Conservation (phyloP, 1,140 invertebrate genomes). For the Bombus waltoni region DNA sequence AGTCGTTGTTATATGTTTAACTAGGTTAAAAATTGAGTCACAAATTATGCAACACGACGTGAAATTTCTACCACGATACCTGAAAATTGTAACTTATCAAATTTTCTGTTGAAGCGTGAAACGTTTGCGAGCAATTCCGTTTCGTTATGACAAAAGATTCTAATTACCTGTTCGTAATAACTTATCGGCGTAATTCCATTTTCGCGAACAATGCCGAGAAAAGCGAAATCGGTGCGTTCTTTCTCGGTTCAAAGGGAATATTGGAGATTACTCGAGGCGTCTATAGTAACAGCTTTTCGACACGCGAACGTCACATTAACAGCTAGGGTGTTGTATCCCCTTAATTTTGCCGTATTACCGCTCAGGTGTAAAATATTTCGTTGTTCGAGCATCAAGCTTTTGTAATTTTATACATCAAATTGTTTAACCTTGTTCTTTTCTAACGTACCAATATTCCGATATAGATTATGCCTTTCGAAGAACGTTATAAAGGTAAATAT, state of each 20-base stretch:
- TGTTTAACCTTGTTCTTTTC: background rate
- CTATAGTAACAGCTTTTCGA: slow-evolving; percentile 69
- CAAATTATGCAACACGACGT: accelerated
- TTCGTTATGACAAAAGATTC: slow-evolving; percentile 60
- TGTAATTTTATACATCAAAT: background rate
- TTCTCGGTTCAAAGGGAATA: slow-evolving; percentile 69
- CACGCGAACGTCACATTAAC: slow-evolving; percentile 75
- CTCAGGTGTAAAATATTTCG: slow-evolving; percentile 50
- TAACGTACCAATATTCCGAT: background rate
- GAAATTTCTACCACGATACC: background rate
- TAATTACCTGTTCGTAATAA: slow-evolving; percentile 70
- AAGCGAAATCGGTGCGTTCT: slow-evolving; percentile 43
- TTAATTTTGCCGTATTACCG: slow-evolving; percentile 48
- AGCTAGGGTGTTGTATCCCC: slow-evolving; percentile 60
- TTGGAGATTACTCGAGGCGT: slow-evolving; percentile 74
- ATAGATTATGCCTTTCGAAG: background rate
- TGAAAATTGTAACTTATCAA: background rate
- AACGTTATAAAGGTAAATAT: background rate
- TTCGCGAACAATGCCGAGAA: slow-evolving; percentile 69
- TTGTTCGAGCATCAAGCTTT: slow-evolving; percentile 10
- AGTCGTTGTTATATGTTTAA: background rate
- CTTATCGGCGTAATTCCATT: slow-evolving; percentile 70
- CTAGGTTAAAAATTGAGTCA: background rate
- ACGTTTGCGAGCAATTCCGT: background rate
- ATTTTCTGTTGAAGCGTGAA: background rate